Evolutionary conservation across 2,888 invertebrate genomes (phyloP), one percentile per base, ranked within the genome.

Genomic region (Eupithecia tripunctaria): DNA sequence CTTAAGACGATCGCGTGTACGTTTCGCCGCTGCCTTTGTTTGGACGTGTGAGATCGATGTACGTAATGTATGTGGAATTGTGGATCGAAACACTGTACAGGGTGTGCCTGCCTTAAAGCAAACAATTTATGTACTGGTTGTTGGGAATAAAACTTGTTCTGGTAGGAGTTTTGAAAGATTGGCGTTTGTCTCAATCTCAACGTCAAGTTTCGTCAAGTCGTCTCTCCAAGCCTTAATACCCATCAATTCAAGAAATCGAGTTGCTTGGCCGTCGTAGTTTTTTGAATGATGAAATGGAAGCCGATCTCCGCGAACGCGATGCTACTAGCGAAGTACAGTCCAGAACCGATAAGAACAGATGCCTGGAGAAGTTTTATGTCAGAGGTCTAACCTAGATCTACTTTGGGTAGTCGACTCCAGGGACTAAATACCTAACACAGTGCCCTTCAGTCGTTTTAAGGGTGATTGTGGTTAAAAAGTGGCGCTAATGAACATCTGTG

Each of bases 41-140:
- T 88, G 87, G 91, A 92, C 91, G 90, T 91, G 91, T 90, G 88
- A 92, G 92, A 93, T 93, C 93, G 93, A 93, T 93, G 92, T 88
- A 86, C 86, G 85, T 92, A 91, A 91, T 90, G 90, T 92, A 93
- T 91, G 92, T 91, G 91, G 88, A 92, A 92, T 91, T 56, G 92
- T 84, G 91, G 88, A 92, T 93, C 91, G 92, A 90, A 93, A 89
- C 84, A 84, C 25, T 32, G 87, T 72, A 75, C 64, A 68, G 72
- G 74, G 69, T 70, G 69, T 67, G 7, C 14, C 25, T 64, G 38
- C 25, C 14, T 64, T n/a, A n/a, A 38, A 21, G 38, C 21, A n/a
- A 36, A 36, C 21, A 15, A 27, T 29, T 47, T 47, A 47, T 47
- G 47, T 47, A n/a, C n/a, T 18, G n/a, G 47, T 51, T 4, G 10